These are phyloP conservation scores for Brotula barbata DNA, from an alignment of 2,797 vertebrate species.

Conservation along the genomic window DNA sequence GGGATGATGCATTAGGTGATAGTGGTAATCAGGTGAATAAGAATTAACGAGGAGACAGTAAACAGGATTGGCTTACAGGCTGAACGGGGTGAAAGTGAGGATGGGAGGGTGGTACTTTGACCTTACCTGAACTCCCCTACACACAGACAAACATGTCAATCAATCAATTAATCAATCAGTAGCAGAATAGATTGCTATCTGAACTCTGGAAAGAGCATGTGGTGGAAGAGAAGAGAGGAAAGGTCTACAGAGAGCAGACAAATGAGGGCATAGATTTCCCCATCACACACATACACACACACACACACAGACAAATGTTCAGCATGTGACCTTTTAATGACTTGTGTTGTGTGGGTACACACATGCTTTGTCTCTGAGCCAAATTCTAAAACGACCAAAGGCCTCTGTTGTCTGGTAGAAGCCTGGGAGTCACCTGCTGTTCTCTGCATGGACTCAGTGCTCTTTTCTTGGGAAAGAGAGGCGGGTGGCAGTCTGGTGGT, in stretches of 20 bases:
- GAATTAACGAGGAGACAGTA: constrained; percentile 69
- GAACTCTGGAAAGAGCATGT: neutral
- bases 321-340: constrained; percentile 35
- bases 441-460: constrained; percentile 38
- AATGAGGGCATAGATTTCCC: constrained; percentile 14
- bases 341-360: constrained; percentile 45
- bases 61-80: constrained; percentile 70
- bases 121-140: neutral
- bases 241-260: neutral
- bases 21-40: constrained; percentile 73
- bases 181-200: constrained; percentile 18
- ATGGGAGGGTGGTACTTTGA: constrained; percentile 35
- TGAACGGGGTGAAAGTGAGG: constrained; percentile 52
- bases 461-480: constrained; percentile 36
- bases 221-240: neutral
- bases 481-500: constrained; percentile 1
- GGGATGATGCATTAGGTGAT: constrained; percentile 68
- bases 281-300: constrained; percentile 15
- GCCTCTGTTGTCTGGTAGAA: constrained; percentile 61
- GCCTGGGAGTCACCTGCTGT: constrained; percentile 45
- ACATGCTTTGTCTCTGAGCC: constrained; percentile 51
- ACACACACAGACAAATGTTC: constrained; percentile 18
- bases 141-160: constrained; percentile 34
- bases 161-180: too few relatives aligned
- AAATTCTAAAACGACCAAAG: constrained; percentile 53